A percentile compares a stretch with the other conserved stretches of the same genome.
Conservation (phyloP, 2,113 vertebrate genomes). For the Cervus canadensis region DNA sequence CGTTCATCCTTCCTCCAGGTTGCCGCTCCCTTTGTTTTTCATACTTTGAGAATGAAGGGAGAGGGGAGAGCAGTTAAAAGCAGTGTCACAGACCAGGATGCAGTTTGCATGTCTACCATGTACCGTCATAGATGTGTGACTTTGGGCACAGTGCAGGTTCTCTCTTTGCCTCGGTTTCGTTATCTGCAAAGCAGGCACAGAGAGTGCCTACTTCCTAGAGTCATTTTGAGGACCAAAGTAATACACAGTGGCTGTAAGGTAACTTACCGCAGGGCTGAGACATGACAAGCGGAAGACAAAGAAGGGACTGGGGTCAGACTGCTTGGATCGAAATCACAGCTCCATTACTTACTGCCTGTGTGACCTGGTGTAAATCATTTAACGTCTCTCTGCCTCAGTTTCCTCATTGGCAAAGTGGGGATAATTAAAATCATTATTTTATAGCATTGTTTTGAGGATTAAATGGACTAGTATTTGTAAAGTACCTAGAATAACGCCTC, state of each 20-base stretch:
- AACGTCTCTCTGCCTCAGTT: not conserved
- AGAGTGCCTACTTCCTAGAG: not conserved
- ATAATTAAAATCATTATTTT: not conserved
- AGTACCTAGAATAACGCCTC: not conserved
- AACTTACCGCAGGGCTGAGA: not conserved
- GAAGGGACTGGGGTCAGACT: not conserved
- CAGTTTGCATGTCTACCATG: not conserved
- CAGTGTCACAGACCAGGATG: not conserved
- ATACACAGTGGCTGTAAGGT: not conserved
- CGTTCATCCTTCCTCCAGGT: not conserved
- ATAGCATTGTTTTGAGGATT: not conserved
- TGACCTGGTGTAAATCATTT: not conserved
- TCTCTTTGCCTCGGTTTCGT: not conserved
- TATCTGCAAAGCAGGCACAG: not conserved
- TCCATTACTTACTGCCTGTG: not conserved
- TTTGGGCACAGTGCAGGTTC: not conserved
- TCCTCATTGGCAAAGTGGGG: not conserved
- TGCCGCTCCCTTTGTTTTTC: not conserved
- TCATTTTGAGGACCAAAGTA: not conserved
- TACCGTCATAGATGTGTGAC: not conserved
- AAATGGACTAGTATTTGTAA: not conserved
- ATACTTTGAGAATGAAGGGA: not conserved
- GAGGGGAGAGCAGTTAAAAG: not conserved
- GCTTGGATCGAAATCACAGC: not conserved
- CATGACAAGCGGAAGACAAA: not conserved